A percentile compares a stretch with the other conserved stretches of the same genome.
phyloP scores from a whole-genome alignment of 1,140 invertebrate genomes.

The Charaxes varanes region DNA sequence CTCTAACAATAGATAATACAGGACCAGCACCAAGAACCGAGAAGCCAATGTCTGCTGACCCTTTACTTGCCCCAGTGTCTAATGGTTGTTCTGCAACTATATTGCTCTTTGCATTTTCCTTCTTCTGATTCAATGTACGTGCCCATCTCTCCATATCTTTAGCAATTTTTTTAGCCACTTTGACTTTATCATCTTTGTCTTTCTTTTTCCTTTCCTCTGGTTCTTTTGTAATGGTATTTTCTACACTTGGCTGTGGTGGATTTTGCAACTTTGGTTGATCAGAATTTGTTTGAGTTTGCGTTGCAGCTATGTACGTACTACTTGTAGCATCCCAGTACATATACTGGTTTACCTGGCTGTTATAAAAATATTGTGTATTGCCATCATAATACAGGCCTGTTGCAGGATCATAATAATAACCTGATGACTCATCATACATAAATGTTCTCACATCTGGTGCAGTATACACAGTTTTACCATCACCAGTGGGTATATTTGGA shows the following conservation, averaged over 20 bases:
- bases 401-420: conserved; percentile 96
- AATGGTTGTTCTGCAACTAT: conserved; percentile 75
- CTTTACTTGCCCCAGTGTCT: conserved; percentile 70
- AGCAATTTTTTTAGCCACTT: conserved; percentile 98
- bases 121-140: conserved; percentile 97
- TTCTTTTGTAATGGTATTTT: conserved; percentile 45
- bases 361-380: conserved; percentile 95
- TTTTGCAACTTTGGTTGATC: conserved; percentile 46
- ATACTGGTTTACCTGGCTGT: conserved; percentile 91
- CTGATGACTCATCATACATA: conserved; percentile 95
- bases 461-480: conserved; percentile 54
- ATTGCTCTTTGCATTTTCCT: conserved; percentile 86
- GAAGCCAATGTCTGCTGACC: conserved; percentile 92
- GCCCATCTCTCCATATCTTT: conserved; percentile 99
- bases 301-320: conserved; percentile 86
- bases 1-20: conserved; percentile 72
- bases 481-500: conserved; percentile 68
- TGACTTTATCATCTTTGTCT: conserved; percentile 91
- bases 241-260: conserved; percentile 34
- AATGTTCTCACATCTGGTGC: conserved; percentile 93
- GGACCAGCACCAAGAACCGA: conserved; percentile 83
- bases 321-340: conserved; percentile 95
- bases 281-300: conserved; percentile 69
- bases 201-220: conserved; percentile 74
- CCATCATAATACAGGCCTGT: conserved; percentile 97